These are phyloP conservation scores for Polymixis flavicincta DNA, from an alignment of 2,888 invertebrate species.

Conservation along the genomic window DNA sequence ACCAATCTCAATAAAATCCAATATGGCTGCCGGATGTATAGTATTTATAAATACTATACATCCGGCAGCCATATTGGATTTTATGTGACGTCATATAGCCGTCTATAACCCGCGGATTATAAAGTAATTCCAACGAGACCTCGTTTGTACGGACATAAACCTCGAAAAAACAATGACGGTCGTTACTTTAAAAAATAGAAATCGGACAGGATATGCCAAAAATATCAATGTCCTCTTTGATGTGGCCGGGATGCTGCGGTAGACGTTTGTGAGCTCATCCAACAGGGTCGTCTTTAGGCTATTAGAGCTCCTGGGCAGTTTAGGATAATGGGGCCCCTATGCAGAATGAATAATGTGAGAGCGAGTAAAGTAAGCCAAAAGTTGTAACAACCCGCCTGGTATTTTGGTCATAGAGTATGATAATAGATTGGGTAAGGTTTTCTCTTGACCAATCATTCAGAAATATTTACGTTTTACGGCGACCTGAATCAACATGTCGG, in stretches of 20 bases:
- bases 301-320: neutral
- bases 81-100: no score
- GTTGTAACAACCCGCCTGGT: neutral
- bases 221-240: neutral
- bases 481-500: no score
- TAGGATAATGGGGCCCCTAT: neutral
- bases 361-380: neutral
- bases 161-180: neutral
- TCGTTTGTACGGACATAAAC: neutral
- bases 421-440: neutral
- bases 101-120: no score
- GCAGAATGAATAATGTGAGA: neutral
- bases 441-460: neutral
- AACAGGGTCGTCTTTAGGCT: neutral
- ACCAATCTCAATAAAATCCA: no score
- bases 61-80: no score
- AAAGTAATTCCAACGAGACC: neutral
- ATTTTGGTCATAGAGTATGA: no score
- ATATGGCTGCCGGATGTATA: no score
- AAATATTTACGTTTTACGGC: no score
- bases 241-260: neutral
- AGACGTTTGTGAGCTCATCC: neutral
- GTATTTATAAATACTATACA: no score
- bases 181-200: no score
- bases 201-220: neutral